phyloP scores from a whole-genome alignment of 2,113 vertebrate genomes.

The Parotia lawesii region DNA sequence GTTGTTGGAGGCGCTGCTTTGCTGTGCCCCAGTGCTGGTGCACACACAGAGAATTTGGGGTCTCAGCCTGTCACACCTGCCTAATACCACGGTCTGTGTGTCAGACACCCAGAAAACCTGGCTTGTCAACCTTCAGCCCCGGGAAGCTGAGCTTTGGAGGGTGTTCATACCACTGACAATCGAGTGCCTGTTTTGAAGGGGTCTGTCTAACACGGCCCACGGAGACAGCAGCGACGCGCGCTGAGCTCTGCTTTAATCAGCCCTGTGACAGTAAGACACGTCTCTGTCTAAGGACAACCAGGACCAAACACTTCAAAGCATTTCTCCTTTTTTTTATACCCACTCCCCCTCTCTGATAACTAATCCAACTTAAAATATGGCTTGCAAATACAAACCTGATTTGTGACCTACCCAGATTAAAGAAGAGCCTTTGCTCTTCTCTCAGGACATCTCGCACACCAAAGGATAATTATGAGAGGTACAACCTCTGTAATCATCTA shows the following conservation, averaged over 20 bases:
- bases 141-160: not conserved
- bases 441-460: not conserved
- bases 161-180: not conserved
- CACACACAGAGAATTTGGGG: rapidly evolving
- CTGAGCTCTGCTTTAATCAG: slow-evolving; percentile 44
- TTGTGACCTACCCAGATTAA: not conserved
- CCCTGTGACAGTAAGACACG: not conserved
- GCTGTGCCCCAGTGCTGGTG: too few relatives aligned
- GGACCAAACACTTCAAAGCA: slow-evolving; percentile 43
- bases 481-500: not conserved
- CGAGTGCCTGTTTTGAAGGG: not conserved
- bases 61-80: not conserved
- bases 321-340: not conserved
- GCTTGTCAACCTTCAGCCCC: not conserved
- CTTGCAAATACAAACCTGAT: not conserved
- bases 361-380: slow-evolving; percentile 11
- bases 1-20: not conserved
- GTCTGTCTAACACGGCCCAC: not conserved
- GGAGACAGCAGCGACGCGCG: not conserved
- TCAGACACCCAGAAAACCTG: not conserved
- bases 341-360: not conserved
- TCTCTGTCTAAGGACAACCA: not conserved
- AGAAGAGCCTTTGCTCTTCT: not conserved
- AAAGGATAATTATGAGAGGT: not conserved
- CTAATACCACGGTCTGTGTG: rapidly evolving